Evolutionary conservation across 1,140 invertebrate species (phyloP).

Genomic region (Aphelinus certus): DNA sequence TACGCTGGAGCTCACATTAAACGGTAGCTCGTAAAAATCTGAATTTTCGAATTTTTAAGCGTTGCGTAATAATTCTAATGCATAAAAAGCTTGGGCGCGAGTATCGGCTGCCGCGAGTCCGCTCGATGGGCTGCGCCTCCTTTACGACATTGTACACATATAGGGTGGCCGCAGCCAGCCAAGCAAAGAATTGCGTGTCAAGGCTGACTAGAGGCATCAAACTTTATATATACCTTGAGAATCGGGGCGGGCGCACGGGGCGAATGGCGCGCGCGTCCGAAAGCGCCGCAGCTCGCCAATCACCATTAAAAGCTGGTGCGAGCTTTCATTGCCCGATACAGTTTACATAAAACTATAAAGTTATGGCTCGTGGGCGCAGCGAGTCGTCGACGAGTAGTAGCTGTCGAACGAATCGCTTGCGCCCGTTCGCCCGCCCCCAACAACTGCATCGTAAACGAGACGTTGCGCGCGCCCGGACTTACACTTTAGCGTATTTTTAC

Average conservation of each 20-base stretch:
- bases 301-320: conserved; percentile 39
- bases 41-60: conserved; percentile 19
- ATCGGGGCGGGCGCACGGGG: conserved; percentile 1
- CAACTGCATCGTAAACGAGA: conserved; percentile 31
- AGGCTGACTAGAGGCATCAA: conserved; percentile 36
- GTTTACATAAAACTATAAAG: conserved; percentile 42
- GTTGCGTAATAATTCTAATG: too few species aligned
- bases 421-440: conserved; percentile 22
- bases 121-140: conserved; percentile 30
- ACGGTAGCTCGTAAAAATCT: conserved; percentile 41
- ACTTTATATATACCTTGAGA: conserved; percentile 34
- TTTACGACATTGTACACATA: conserved; percentile 22
- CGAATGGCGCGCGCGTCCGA: not conserved
- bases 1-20: conserved; percentile 35
- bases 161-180: not conserved
- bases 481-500: conserved; percentile 46
- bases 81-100: not conserved
- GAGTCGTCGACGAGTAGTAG: not conserved
- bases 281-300: conserved; percentile 35
- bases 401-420: not conserved
- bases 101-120: conserved; percentile 4
- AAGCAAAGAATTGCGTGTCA: conserved; percentile 43
- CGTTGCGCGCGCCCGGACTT: not conserved
- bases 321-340: conserved; percentile 37
- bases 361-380: conserved; percentile 9